These are phyloP conservation scores for Platerodrilus igneus DNA, from an alignment of 2,888 invertebrate species.

Conservation along the genomic window DNA sequence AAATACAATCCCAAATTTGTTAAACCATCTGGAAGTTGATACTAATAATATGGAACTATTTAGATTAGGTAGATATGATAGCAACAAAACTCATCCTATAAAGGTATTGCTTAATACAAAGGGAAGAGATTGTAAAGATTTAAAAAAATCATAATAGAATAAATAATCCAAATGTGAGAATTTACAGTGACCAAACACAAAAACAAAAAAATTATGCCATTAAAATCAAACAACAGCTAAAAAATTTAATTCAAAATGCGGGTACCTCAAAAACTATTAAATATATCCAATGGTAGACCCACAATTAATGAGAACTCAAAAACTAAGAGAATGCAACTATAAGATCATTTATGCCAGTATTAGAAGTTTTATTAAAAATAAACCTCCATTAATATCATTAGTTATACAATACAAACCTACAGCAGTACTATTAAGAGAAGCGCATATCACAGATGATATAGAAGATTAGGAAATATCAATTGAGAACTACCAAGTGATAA, in stretches of 20 bases:
- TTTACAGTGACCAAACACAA: background rate
- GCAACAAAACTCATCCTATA: background rate
- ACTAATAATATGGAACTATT: background rate
- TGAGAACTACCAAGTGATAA: too few species aligned
- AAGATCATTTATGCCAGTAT: too few species aligned
- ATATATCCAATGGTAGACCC: slow-evolving; percentile 15
- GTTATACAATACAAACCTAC: too few species aligned
- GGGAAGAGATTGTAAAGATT: too few species aligned
- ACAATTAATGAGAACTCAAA: slow-evolving; percentile 25
- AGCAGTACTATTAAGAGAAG: too few species aligned
- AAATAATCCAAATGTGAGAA: background rate
- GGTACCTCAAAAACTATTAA: slow-evolving; percentile 13
- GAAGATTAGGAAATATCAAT: too few species aligned
- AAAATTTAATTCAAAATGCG: slow-evolving; percentile 12
- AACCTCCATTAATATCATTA: too few species aligned
- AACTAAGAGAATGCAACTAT: slow-evolving; percentile 66
- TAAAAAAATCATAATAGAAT: background rate
- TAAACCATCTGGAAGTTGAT: background rate
- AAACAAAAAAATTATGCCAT: slow-evolving; percentile 5
- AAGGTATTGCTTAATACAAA: too few species aligned
- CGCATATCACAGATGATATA: too few species aligned
- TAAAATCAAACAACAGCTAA: slow-evolving; percentile 6
- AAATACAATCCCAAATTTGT: slow-evolving; percentile 1
- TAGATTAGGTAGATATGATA: slow-evolving; percentile 1
- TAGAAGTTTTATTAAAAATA: too few species aligned